Evolutionary conservation across 2,888 invertebrate genomes (phyloP).

Genomic region (Aporophyla lueneburgensis): DNA sequence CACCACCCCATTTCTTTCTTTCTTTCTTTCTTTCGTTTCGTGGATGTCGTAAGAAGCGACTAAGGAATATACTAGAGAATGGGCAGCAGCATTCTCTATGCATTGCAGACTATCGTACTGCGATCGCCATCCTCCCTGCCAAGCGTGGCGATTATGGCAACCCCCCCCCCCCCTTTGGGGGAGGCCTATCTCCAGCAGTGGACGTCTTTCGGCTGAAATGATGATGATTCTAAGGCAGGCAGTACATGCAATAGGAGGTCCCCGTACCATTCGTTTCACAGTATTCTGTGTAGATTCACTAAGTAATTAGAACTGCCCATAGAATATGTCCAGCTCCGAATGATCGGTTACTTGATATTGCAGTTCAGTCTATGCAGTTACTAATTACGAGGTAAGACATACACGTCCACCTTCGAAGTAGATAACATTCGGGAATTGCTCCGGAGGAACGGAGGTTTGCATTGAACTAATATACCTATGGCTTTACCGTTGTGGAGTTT

Average conservation of each 20-base stretch:
- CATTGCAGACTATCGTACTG: too few species aligned
- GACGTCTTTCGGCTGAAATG: too few species aligned
- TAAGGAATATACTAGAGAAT: too few species aligned
- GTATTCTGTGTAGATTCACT: not conserved
- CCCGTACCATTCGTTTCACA: not conserved
- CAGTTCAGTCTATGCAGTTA: not conserved
- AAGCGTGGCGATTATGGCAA: too few species aligned
- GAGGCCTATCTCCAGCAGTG: too few species aligned
- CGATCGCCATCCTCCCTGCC: too few species aligned
- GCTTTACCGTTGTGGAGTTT: not conserved
- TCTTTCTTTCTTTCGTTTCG: too few species aligned
- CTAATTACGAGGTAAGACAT: not conserved
- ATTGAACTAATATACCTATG: not conserved
- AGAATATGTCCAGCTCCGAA: not conserved
- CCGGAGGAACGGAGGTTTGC: not conserved
- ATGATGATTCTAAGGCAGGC: not conserved
- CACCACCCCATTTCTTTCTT: too few species aligned
- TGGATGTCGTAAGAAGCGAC: too few species aligned
- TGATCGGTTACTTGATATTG: not conserved
- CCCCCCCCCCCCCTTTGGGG: too few species aligned
- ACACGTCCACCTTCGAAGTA: not conserved
- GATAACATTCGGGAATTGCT: not conserved
- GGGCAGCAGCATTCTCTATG: too few species aligned
- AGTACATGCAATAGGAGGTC: not conserved
- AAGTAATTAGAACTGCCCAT: not conserved